Conservation (phyloP, 2,888 invertebrate genomes). For the Dinocampus coccinellae region DNA sequence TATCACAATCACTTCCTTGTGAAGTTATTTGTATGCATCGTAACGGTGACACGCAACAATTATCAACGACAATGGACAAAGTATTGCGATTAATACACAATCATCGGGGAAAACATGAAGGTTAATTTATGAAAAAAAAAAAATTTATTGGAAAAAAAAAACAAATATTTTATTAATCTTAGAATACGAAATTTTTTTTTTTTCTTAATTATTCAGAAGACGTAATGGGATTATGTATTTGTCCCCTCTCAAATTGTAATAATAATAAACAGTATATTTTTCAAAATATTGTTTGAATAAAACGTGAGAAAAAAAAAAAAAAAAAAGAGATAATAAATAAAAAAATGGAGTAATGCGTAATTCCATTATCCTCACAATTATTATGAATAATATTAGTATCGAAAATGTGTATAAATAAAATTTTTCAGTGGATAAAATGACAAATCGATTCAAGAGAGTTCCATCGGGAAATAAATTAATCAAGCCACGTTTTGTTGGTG, state of each 20-base stretch:
- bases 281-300: constrained; percentile 41
- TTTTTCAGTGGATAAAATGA: background rate
- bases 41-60: constrained; percentile 39
- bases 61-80: constrained; percentile 41
- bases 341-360: constrained; percentile 48
- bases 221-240: constrained; percentile 55
- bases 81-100: constrained; percentile 33
- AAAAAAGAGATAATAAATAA: constrained; percentile 38
- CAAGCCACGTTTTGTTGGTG: constrained; percentile 22
- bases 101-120: constrained; percentile 34
- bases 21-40: constrained; percentile 46
- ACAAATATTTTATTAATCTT: constrained; percentile 1
- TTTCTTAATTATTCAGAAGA: constrained; percentile 1
- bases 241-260: background rate
- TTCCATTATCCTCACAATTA: constrained; percentile 51
- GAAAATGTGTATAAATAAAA: background rate
- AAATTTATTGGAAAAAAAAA: background rate
- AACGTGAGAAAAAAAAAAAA: constrained; percentile 31
- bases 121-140: constrained; percentile 31
- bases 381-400: background rate
- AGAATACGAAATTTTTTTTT: background rate
- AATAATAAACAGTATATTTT: background rate
- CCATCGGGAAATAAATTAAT: constrained; percentile 3
- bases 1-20: constrained; percentile 43
- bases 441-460: background rate